These are phyloP conservation scores for Delia radicum DNA, from an alignment of 1,140 invertebrate genomes.

Conservation along the genomic window DNA sequence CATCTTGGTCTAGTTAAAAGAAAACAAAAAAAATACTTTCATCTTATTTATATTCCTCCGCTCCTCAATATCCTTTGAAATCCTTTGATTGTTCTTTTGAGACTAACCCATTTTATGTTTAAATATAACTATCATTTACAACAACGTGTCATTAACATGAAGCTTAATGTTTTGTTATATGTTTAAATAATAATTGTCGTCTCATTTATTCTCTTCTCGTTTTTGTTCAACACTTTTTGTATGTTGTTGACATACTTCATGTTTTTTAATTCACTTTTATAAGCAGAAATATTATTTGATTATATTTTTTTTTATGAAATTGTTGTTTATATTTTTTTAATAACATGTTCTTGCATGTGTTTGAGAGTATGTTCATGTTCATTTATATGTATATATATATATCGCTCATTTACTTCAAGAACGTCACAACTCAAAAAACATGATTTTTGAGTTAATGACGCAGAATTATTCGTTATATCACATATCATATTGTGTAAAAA, in stretches of 20 bases:
- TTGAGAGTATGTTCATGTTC: background rate
- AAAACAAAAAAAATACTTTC: background rate
- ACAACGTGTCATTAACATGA: background rate
- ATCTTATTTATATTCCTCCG: too few relatives aligned
- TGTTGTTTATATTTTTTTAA: background rate
- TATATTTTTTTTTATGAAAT: background rate
- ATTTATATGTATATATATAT: background rate
- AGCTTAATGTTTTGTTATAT: background rate
- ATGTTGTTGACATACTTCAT: constrained; percentile 19
- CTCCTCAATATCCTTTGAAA: background rate
- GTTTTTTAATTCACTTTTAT: background rate
- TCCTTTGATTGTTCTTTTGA: background rate
- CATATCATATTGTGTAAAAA: too few relatives aligned
- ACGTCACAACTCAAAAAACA: too few relatives aligned
- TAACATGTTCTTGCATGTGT: background rate
- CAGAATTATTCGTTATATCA: too few relatives aligned
- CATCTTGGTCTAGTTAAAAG: background rate
- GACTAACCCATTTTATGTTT: background rate
- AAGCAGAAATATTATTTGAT: background rate
- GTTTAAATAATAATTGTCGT: constrained; percentile 1
- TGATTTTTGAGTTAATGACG: too few relatives aligned
- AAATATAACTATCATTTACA: background rate
- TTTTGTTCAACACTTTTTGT: background rate
- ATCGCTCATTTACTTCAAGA: background rate
- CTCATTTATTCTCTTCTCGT: background rate